Conservation (phyloP, 2,888 invertebrate species). For the Phorcus lineatus region DNA sequence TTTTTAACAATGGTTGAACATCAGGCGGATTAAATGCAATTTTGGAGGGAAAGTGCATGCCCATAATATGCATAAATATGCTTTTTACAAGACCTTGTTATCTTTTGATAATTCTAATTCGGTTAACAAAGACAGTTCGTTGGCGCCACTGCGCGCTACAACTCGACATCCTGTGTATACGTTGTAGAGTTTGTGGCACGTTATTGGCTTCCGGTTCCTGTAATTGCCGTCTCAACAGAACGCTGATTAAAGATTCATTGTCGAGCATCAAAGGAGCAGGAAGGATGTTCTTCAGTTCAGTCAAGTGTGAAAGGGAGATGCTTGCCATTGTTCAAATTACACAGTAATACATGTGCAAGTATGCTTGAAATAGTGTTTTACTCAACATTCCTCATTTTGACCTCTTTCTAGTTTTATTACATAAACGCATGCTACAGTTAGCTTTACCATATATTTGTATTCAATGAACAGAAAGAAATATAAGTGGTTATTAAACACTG, state of each 20-base stretch:
- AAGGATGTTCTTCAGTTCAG: background rate
- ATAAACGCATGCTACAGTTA: no score
- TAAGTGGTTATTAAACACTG: no score
- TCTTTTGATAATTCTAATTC: background rate
- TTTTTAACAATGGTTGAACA: no score
- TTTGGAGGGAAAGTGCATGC: background rate
- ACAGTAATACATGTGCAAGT: no score
- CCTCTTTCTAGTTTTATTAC: no score
- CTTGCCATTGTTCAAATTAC: no score
- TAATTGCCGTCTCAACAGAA: background rate
- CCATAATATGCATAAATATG: background rate
- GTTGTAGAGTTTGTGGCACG: background rate
- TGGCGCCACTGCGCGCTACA: background rate
- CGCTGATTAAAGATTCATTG: background rate
- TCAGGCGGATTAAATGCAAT: no score
- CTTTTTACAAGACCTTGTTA: background rate
- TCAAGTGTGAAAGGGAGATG: background rate
- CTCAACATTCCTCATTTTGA: no score
- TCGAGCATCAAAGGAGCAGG: background rate
- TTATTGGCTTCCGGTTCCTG: background rate
- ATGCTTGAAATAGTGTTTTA: no score
- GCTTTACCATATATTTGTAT: no score
- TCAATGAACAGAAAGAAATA: no score
- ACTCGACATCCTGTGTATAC: background rate
- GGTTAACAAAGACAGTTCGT: background rate